These are phyloP conservation scores for Helobdella robusta DNA, from an alignment of 2,888 invertebrate species.

Conservation along the genomic window DNA sequence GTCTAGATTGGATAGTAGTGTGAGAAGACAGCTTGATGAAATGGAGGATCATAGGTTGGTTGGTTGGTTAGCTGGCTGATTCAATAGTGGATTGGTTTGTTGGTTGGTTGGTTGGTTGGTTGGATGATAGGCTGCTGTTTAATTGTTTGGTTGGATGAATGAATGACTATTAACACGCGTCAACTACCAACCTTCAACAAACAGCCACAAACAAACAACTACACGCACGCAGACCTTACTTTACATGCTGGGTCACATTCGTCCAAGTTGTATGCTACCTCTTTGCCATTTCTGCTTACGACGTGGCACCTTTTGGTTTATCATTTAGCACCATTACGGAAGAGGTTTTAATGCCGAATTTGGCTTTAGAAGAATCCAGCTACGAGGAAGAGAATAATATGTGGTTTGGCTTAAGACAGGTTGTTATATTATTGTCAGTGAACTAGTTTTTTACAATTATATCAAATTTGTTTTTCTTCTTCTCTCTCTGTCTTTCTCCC, in stretches of 20 bases:
- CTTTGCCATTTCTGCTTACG: constrained; percentile 82
- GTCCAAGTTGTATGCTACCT: constrained; percentile 85
- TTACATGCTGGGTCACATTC: constrained; percentile 97
- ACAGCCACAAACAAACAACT: no score
- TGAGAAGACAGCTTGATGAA: constrained; percentile 70
- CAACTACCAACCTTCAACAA: no score
- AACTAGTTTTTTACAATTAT: not conserved
- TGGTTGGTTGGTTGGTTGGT: no score
- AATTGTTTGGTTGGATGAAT: no score
- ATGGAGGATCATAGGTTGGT: constrained; percentile 66
- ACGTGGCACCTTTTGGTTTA: constrained; percentile 85
- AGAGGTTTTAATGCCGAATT: constrained; percentile 73
- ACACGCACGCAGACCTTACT: constrained; percentile 67
- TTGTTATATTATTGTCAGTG: constrained; percentile 37
- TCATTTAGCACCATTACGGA: constrained; percentile 61
- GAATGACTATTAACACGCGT: no score
- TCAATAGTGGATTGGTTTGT: no score
- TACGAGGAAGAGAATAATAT: constrained; percentile 64
- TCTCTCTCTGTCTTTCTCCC: not conserved
- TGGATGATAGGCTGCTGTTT: no score
- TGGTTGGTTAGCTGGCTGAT: no score
- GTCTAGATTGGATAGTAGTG: constrained; percentile 56
- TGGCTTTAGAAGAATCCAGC: constrained; percentile 64
- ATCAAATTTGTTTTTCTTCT: not conserved
- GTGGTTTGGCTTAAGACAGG: constrained; percentile 91